Evolutionary conservation across 1,140 invertebrate species (phyloP), one percentile per base, ranked within the genome.

Genomic region (Solenopsis invicta): DNA sequence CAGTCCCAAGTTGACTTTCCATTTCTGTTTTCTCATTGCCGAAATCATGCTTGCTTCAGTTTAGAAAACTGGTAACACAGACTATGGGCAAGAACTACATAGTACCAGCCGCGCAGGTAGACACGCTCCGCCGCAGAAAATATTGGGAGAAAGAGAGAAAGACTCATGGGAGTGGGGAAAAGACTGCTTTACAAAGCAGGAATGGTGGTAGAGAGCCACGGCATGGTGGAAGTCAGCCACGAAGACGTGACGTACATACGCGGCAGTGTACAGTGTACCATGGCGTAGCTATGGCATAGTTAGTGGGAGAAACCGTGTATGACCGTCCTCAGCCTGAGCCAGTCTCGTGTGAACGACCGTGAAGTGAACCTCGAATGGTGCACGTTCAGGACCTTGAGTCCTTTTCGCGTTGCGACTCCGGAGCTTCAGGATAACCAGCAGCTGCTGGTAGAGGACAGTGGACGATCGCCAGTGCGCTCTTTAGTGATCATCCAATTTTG

Each of bases 341-440:
- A 93, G 92, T 93, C 80, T 87, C 90, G 91, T 93, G 92, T 93
- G 92, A 93, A 93, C 92, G 92, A 93, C 92, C 92, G 92, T 91
- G 72, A 87, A 87, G 91, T 75, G 54, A 92, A 89, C 77, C 69
- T 88, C 90, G 90, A 87, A 84, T 71, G 75, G 89, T 88, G 77
- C 56, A 66, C 50, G 34, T 56, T 50, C 61, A 21, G 61, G 56
- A 84, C 69, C 80, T 74, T 74, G 80, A 78, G 62, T 62, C 24
- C 54, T 34, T 29, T 5, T 34, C 5, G 18, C 75, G 10, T 2
- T 77, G 21, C 12, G 6, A 75, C 29, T 74, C 4, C 21, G 18
- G 24, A 59, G 34, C 50, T 16, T 16, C 61, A 5, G 34, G 48
- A 85, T 54, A 66, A 64, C 16, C 66, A 37, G 52, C 41, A 21